phyloP scores from a whole-genome alignment of 2,888 invertebrate genomes.

The Cerastis rubricosa region DNA sequence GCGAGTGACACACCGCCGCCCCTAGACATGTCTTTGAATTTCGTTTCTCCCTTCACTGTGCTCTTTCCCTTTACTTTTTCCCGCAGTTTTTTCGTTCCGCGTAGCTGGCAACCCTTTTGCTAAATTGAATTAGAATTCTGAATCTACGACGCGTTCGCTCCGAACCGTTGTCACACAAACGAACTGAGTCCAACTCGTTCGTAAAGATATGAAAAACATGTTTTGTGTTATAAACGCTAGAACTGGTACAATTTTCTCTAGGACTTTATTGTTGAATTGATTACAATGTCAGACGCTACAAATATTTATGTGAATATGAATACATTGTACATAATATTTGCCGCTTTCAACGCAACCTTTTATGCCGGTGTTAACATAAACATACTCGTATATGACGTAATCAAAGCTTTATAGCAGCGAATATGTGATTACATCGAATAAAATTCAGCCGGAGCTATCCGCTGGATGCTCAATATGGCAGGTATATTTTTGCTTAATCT shows the following conservation, averaged over 20 bases:
- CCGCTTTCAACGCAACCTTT: conserved; percentile 46
- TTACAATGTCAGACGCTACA: conserved; percentile 56
- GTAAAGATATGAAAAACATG: conserved; percentile 58
- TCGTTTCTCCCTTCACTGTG: conserved; percentile 66
- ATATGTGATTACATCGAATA: conserved; percentile 63
- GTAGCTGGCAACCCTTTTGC: conserved; percentile 88
- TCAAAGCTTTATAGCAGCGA: conserved; percentile 61
- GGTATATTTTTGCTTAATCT: conserved; percentile 68
- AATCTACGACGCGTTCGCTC: conserved; percentile 71
- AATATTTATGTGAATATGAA: conserved; percentile 56
- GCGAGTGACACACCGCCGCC: conserved; percentile 84
- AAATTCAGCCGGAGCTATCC: conserved; percentile 59
- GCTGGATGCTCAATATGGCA: conserved; percentile 62
- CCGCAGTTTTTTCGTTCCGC: conserved; percentile 82
- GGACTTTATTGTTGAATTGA: conserved; percentile 58
- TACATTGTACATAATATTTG: conserved; percentile 48
- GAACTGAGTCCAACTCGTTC: conserved; percentile 44
- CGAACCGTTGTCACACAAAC: conserved; percentile 63
- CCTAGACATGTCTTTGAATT: conserved; percentile 86
- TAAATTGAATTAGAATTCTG: conserved; percentile 86
- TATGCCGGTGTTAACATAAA: conserved; percentile 53
- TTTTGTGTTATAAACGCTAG: conserved; percentile 27
- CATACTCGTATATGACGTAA: conserved; percentile 61
- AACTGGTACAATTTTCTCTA: conserved; percentile 50
- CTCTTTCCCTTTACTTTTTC: conserved; percentile 62